Conservation (phyloP, 2,113 vertebrate genomes). For the Conger conger region DNA sequence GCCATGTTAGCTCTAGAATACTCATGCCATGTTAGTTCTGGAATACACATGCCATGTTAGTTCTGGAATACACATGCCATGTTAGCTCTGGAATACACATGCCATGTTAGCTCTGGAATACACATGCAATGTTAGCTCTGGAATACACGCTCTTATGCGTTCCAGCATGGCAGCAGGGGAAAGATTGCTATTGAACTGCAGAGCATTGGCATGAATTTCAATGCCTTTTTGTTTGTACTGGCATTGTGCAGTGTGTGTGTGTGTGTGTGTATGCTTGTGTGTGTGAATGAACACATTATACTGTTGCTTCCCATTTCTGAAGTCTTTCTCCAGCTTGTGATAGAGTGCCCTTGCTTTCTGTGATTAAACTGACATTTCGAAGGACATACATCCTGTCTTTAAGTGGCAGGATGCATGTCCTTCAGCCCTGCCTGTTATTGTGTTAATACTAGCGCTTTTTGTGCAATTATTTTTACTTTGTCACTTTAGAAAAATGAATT, state of each 20-base stretch:
- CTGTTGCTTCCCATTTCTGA: not conserved
- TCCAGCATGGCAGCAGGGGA: not conserved
- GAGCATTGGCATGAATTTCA: not conserved
- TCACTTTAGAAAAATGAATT: not conserved
- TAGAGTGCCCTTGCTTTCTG: not conserved
- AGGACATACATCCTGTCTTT: no score
- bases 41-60: no score
- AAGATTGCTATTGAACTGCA: not conserved
- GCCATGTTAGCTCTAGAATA: no score
- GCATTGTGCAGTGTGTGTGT: not conserved
- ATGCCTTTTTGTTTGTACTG: not conserved
- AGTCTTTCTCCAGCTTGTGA: not conserved
- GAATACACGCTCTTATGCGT: not conserved
- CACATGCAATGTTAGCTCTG: not conserved
- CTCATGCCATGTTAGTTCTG: not conserved
- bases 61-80: not conserved
- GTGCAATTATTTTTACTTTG: not conserved
- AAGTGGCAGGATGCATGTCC: not conserved
- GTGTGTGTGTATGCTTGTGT: not conserved
- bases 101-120: not conserved
- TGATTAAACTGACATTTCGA: conserved; percentile 10
- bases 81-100: not conserved
- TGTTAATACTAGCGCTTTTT: not conserved
- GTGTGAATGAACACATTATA: not conserved
- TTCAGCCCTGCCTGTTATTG: no score